Evolutionary conservation across 2,888 invertebrate genomes (phyloP), one percentile per base, ranked within the genome.

Genomic region (Leptinotarsa juncta): DNA sequence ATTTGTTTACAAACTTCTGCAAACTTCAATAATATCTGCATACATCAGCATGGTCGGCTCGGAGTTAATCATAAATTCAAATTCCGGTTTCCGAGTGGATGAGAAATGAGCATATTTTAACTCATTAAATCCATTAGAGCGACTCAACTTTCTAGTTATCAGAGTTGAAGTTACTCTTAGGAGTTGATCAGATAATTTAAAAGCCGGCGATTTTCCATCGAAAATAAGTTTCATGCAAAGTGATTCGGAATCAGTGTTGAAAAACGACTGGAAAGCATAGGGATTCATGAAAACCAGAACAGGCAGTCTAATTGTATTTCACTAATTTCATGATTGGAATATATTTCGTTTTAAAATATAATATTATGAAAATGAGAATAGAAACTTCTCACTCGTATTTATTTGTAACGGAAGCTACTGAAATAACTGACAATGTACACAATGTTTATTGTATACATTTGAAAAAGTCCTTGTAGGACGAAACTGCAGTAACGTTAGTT

Each of bases 81-180:
- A 83, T 82, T 81, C 16, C 15, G 62, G 42, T 62, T 62, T 42
- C 42, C 62, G 42, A 32, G 79, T 78, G 78, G 80, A 83, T 81
- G 82, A 81, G 81, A 81, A 83, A 82, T 79, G 81, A 83, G 83
- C 83, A 84, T 84, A 83, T 75, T 84, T 83, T 82, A 83, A 83
- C 83, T 81, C 80, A 80, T 79, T 78, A 84, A 84, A 83, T 83
- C 83, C 84, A 84, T 84, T 84, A 84, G 82, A 82, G 80, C 81
- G 80, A 80, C 79, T 80, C 82, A 84, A 84, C 82, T 84, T 84
- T 83, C 79, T 75, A 76, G 81, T 83, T 82, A 82, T 82, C 49
- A 23, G 65, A 81, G 73, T 81, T 78, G 78, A 76, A 75, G 77
- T 75, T 72, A 79, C 79, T 79, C 78, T 78, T 76, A 42, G 62